phyloP scores from a whole-genome alignment of 2,797 vertebrate species.

The Chelidonichthys spinosus region DNA sequence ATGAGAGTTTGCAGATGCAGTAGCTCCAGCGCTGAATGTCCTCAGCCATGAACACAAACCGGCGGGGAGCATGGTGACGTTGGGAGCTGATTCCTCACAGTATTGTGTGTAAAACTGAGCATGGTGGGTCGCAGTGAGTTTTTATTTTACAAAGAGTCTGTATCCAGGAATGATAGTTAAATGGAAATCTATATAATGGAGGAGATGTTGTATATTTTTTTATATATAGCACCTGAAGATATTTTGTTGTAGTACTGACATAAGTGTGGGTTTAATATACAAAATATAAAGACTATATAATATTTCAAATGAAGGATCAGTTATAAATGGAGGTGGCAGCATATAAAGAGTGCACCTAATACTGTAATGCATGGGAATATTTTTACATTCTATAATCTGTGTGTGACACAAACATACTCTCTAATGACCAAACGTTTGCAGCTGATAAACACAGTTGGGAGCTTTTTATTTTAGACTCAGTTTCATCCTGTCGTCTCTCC shows the following conservation, averaged over 20 bases:
- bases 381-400: slow-evolving; percentile 67
- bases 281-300: slow-evolving; percentile 64
- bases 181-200: slow-evolving; percentile 81
- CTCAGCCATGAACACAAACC: slow-evolving; percentile 39
- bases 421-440: slow-evolving; percentile 56
- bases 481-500: slow-evolving; percentile 50
- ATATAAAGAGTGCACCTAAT: slow-evolving; percentile 62
- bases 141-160: slow-evolving; percentile 82
- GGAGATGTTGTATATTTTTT: slow-evolving; percentile 85
- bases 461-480: slow-evolving; percentile 25
- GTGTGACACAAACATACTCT: slow-evolving; percentile 47
- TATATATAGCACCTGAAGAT: slow-evolving; percentile 81
- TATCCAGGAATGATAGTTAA: slow-evolving; percentile 74
- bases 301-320: slow-evolving; percentile 66
- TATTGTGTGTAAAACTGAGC: slow-evolving; percentile 61
- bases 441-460: slow-evolving; percentile 30
- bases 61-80: slow-evolving; percentile 45
- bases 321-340: slow-evolving; percentile 61
- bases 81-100: slow-evolving; percentile 47
- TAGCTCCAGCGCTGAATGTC: slow-evolving; percentile 47
- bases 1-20: slow-evolving; percentile 54
- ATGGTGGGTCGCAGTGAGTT: slow-evolving; percentile 46
- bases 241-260: slow-evolving; percentile 84
- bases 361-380: slow-evolving; percentile 74
- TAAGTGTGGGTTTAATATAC: slow-evolving; percentile 78